A percentile compares a stretch with the other conserved stretches of the same genome.
Evolutionary conservation across 2,113 vertebrate genomes (phyloP).

Genomic region (Rynchops niger): DNA sequence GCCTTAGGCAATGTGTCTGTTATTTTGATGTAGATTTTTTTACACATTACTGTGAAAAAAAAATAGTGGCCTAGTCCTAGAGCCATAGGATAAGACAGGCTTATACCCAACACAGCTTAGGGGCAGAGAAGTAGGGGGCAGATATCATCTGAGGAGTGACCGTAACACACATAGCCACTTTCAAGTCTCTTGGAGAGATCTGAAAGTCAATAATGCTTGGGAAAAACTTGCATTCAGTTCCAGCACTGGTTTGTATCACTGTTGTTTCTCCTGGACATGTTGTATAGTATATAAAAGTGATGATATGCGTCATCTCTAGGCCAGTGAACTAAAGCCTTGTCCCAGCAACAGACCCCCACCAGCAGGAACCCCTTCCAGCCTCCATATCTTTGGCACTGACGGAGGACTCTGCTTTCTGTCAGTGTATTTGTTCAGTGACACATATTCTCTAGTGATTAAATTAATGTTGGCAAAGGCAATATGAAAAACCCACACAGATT

Average conservation of each 20-base stretch:
- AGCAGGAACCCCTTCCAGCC: slow-evolving; percentile 19
- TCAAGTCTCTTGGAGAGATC: neutral
- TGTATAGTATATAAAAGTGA: neutral
- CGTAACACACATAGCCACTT: neutral
- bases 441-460: slow-evolving; percentile 84
- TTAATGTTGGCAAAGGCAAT: slow-evolving; percentile 86
- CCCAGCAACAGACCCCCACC: neutral
- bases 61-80: neutral
- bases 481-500: slow-evolving; percentile 87
- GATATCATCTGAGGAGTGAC: neutral
- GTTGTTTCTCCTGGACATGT: neutral
- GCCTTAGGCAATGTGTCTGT: neutral
- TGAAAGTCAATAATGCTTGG: neutral
- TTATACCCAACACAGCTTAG: neutral
- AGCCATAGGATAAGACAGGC: neutral
- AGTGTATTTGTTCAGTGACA: slow-evolving; percentile 80
- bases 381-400: slow-evolving; percentile 59
- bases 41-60: neutral
- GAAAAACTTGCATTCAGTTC: neutral
- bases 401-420: slow-evolving; percentile 81
- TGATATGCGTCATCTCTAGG: neutral
- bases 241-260: neutral
- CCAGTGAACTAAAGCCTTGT: neutral
- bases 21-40: neutral
- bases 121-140: neutral